Evolutionary conservation across 2,888 invertebrate genomes (phyloP), one percentile per base, ranked within the genome.

Genomic region (Tetranychus truncatus): DNA sequence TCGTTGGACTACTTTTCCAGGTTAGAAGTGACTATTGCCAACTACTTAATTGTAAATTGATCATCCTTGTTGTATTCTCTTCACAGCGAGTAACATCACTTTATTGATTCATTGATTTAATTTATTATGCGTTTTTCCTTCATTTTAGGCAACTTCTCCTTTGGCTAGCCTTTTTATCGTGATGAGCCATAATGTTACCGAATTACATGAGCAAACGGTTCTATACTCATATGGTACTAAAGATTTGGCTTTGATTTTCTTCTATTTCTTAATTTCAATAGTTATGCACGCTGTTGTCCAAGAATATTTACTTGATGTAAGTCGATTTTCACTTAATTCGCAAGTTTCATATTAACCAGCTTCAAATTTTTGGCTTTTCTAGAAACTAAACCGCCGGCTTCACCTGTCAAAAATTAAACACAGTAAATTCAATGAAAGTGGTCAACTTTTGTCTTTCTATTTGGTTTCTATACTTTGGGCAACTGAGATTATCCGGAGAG

Each of bases 221-320:
- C 85, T 88, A 67, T 99, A 95, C 83, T 89, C 90, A 78, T 89
- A 91, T 77, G 99, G 99, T 72, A 87, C 89, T 84, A 92, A 92
- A 83, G 99, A 99, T 84, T 85, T 89, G 76, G 93, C 93, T 82
- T 90, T 91, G 75, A 88, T 95, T 74, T 92, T 96, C 84, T 99
- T 99, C 85, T 99, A 99, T 84, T 91, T 92, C 76, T 87, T 99
- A 77, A 95, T 96, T 79, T 92, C 92, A 83, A 92, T 99, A 82
- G 94, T 99, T 55, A 89, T 95, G 86, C 99, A 99, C 84, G 99
- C 97, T 77, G 92, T 99, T 78, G 88, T 97, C 77, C 99, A 99
- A 85, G 99, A 99, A 84, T 99, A 97, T 84, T 86, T 94, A 79
- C 87, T 99, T 80, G 99, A 99, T 85, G 92, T 92, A 85, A 89